Conservation (phyloP, 1,140 invertebrate genomes). For the Archivesica marissinica region DNA sequence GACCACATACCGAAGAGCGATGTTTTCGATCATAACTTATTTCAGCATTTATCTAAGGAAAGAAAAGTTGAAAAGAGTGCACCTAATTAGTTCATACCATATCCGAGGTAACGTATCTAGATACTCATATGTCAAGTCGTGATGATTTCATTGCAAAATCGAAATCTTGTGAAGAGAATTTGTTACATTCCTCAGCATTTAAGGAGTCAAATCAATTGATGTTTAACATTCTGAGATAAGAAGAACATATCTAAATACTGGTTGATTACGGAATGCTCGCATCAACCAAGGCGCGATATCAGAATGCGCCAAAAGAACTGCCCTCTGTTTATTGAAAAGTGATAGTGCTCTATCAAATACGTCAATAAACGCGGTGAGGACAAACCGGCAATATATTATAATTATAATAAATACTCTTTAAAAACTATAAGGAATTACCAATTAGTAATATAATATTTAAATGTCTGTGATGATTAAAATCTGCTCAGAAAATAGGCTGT, state of each 20-base stretch:
- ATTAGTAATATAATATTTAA: no score
- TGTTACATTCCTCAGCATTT: slow-evolving; percentile 31
- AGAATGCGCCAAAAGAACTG: neutral
- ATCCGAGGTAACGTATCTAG: neutral
- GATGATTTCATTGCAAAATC: slow-evolving; percentile 37
- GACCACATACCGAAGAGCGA: neutral
- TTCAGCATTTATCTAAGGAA: slow-evolving; percentile 13
- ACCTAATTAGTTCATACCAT: neutral
- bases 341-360: neutral
- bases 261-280: neutral
- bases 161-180: slow-evolving; percentile 27
- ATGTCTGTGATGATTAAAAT: neutral
- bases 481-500: neutral
- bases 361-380: neutral
- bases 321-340: slow-evolving; percentile 16
- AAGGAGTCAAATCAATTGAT: slow-evolving; percentile 42
- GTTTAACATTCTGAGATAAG: slow-evolving; percentile 38
- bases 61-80: neutral
- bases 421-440: no score
- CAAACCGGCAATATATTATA: neutral
- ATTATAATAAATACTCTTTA: no score
- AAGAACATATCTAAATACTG: slow-evolving; percentile 9
- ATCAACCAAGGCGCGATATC: neutral
- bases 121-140: neutral
- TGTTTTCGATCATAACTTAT: neutral